phyloP scores from a whole-genome alignment of 2,797 vertebrate species.

The Columba guinea region DNA sequence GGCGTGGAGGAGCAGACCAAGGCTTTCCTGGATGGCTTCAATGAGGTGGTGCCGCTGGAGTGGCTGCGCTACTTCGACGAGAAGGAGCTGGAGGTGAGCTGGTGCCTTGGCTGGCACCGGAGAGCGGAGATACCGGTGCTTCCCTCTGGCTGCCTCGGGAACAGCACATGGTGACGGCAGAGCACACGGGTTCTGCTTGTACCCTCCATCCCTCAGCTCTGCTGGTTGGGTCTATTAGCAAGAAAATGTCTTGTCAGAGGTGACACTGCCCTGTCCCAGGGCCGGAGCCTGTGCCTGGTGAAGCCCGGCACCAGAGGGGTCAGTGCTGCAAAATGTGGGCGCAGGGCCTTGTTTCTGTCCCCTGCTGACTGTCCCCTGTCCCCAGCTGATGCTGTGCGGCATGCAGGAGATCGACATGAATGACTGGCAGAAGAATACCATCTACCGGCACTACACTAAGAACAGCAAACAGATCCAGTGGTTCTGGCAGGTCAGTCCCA shows the following conservation, averaged over 20 bases:
- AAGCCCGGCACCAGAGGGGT: fast-evolving
- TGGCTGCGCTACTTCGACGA: slow-evolving; percentile 98
- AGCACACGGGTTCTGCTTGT: fast-evolving
- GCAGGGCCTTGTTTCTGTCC: fast-evolving
- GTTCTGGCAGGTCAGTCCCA: slow-evolving; percentile 94
- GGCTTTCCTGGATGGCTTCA: slow-evolving; percentile 96
- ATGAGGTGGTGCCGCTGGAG: slow-evolving; percentile 94
- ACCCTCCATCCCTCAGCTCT: fast-evolving
- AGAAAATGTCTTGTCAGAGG: fast-evolving
- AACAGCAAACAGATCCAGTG: slow-evolving; percentile 99
- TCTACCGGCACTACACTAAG: slow-evolving; percentile 97
- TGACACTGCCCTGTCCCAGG: fast-evolving
- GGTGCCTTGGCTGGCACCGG: neutral
- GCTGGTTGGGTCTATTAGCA: fast-evolving
- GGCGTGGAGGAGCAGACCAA: slow-evolving; percentile 97
- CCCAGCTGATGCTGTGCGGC: slow-evolving; percentile 95
- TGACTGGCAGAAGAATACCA: slow-evolving; percentile 97
- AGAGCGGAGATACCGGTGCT: fast-evolving
- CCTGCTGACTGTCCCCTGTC: neutral
- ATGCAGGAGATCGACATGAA: slow-evolving; percentile 97
- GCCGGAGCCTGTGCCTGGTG: neutral
- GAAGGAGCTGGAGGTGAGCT: slow-evolving; percentile 94
- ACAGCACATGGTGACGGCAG: fast-evolving
- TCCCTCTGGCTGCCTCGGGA: neutral
- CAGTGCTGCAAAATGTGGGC: fast-evolving